Base-by-base conservation (phyloP, 2,888 invertebrate genomes). In the Hipparchia sbordonii region DNA sequence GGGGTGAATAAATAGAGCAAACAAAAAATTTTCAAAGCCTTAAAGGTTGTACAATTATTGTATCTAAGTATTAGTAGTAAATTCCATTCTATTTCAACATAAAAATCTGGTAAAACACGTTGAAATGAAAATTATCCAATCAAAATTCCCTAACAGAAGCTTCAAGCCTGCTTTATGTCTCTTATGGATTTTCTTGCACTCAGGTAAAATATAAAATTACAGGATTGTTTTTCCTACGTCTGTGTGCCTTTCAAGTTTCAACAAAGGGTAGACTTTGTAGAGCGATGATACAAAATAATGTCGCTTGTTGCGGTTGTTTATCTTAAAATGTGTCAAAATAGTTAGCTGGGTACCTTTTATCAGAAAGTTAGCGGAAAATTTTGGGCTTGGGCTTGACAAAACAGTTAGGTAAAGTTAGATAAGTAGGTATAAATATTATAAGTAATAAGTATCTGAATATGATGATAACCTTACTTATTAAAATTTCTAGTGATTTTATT, bases 111-210 rank as follows among this genome's bases (percentile, higher is more conserved):
- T 72, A 45, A 70, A 74, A 70, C 67, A 70, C 61, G 65, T 65
- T n/a, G 48, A 65, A 76, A 73, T 72, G 67, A 70, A 74, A 76
- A 74, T 72, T 71, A 69, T 69, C 57, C 57, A 23, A 74, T 68
- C 68, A 54, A 66, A 72, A 62, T 57, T 70, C 62, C 54, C 67
- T 60, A 51, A n/a, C 33, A 65, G 9, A 23, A 60, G 59, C 46
- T 61, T 52, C 51, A 74, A 67, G 67, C 74, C 66, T 68, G n/a
- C 68, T 70, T 76, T 71, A 67, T 72, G 54, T 65, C 8, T 13
- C 52, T 65, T 48, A 67, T 72, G 70, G 69, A 72, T 65, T 69
- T 65, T 13, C 62, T 62, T 52, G n/a, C 33, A 61, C 48, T 13
- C 54, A 56, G 56, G 63, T 61, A 54, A 62, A 54, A 62, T 54